Base-by-base conservation (phyloP, 2,888 invertebrate species). In the Cheilosia vulpina region DNA sequence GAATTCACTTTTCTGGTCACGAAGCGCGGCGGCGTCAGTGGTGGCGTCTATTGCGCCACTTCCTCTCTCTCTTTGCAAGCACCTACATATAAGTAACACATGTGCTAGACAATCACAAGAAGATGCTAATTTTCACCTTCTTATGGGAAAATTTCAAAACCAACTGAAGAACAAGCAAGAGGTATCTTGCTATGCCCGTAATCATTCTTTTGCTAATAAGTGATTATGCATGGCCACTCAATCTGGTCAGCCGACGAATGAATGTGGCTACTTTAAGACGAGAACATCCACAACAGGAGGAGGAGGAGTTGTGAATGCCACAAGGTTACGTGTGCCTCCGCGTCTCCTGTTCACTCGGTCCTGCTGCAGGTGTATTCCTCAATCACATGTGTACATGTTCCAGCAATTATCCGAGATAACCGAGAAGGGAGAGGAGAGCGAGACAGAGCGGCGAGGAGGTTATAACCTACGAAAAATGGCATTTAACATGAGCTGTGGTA, bases 161-260 rank as follows among this genome's bases (percentile, higher is more conserved):
- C 45, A 62, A 50, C 45, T 65, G 19, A 43, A 55, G 27, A 47
- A 58, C 47, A 57, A 5, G 15, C 38, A 24, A 47, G 57, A 52
- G 13, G 15, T 15, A 31, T 6, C 41, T 62, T 9, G 7, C 31
- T 31, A 7, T 21, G n/a, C 41, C 53, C 45, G 55, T 47, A 75
- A 84, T 71, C 80, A 79, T 24, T 65, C 52, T 75, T 69, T 75
- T 75, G 73, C 71, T 76, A 76, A 84, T 79, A 80, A 80, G 80
- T 71, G 80, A 84, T 84, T 84, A 84, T 84, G 84, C 75, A 71
- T 84, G 84, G 68, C 78, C 57, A 75, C 84, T 84, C 80, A 69
- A 72, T 68, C 80, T 79, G 80, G 63, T 65, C 68, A 66, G 55
- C 47, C 47, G 50, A 45, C 17, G 34, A 27, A 24, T 58, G 21